Evolutionary conservation across 2,888 invertebrate genomes (phyloP).

Genomic region (Luperina nickerlii): DNA sequence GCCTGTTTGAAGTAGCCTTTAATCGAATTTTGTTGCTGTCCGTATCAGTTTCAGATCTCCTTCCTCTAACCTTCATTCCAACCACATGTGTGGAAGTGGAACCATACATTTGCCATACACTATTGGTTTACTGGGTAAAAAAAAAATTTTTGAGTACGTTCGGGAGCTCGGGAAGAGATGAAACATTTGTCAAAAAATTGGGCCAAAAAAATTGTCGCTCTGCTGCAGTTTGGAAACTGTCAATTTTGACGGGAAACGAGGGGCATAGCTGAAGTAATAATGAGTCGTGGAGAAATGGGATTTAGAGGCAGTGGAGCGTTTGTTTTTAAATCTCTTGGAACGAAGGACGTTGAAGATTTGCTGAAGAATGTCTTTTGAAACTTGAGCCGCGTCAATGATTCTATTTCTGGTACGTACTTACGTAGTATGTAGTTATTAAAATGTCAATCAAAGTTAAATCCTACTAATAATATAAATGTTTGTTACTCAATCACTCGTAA

Average conservation of each 20-base stretch:
- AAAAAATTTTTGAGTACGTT: not conserved
- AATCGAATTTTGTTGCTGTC: too few relatives aligned
- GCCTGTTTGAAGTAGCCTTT: too few relatives aligned
- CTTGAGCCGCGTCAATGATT: not conserved
- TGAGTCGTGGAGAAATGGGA: slow-evolving; percentile 3
- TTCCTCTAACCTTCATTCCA: slow-evolving; percentile 40
- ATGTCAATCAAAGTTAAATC: too few relatives aligned
- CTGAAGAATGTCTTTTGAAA: not conserved
- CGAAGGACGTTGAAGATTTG: not conserved
- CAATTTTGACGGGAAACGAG: not conserved
- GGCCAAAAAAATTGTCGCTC: not conserved
- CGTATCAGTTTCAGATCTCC: slow-evolving; percentile 26
- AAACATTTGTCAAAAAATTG: not conserved
- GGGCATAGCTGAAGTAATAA: not conserved
- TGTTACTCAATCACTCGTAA: too few relatives aligned
- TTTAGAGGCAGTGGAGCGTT: slow-evolving; percentile 11
- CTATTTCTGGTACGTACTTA: not conserved
- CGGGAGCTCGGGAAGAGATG: not conserved
- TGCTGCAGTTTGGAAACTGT: not conserved
- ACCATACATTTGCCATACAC: not conserved
- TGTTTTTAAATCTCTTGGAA: not conserved
- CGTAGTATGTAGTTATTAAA: not conserved
- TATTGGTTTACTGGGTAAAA: slow-evolving; percentile 15
- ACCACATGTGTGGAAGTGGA: slow-evolving; percentile 33
- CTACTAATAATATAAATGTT: too few relatives aligned